Evolutionary conservation across 2,888 invertebrate species (phyloP), one percentile per base, ranked within the genome.

Genomic region (Melipona bicolor): DNA sequence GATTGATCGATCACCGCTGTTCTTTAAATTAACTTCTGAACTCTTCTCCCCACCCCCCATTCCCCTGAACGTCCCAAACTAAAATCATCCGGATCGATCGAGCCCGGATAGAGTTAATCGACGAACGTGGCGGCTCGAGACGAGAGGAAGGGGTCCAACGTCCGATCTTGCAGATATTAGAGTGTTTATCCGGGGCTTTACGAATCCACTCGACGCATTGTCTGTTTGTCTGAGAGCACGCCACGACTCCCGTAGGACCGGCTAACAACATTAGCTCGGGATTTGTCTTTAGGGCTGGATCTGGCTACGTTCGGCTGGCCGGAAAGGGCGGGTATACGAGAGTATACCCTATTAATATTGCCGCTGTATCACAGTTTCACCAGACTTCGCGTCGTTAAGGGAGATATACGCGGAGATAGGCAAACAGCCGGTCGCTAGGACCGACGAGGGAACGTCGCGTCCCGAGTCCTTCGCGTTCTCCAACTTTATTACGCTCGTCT

Each of bases 201-300:
- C 82, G 80, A 84, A 87, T 86, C 87, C 87, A 80, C 86, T 88
- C 85, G 88, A 77, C 83, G 84, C 85, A 86, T 91, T 91, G 90
- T 90, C 90, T 89, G 87, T 89, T 89, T 90, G 85, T 80, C 79
- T 61, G 88, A 83, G 85, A 79, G 77, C 77, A 77, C 61, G 83
- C 80, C 75, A 83, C 76, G 74, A 52, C 69, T 81, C 90, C 89
- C 89, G 81, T 19, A 89, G 89, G 87, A 90, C 84, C 88, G 74
- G 82, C 91, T 90, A 90, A 90, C 89, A 82, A 91, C 88, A 88
- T 90, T 90, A 91, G 84, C 86, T 87, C 77, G 85, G 86, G 91
- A 91, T 91, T 90, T 91, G 90, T 91, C 91, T 90, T 86, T 79
- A 59, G 89, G 87, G 80, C 79, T 85, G 76, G 77, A 79, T 76